Base-by-base conservation (phyloP, 2,888 invertebrate genomes). In the Drosophila ezoana region DNA sequence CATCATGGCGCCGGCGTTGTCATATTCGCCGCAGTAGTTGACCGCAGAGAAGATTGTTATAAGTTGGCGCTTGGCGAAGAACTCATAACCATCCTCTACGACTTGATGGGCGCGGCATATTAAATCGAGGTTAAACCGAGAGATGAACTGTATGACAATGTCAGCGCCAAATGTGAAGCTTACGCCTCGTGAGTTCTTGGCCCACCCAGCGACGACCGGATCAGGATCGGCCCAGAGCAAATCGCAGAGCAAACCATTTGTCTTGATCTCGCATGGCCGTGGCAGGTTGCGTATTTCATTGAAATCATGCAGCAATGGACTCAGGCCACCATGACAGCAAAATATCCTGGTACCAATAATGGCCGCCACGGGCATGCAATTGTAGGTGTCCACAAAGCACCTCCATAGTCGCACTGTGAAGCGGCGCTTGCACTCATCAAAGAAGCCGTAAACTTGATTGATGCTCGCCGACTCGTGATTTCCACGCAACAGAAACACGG, bases 101-200 rank as follows among this genome's bases (percentile, higher is more conserved):
- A 99, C 99, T 94, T 99, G 99, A 94, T 99, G 99, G 81, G 99
- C 99, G 90, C 99, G 96, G 93, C 99, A 99, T 93, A 99, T 99
- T 93, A 99, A 95, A 94, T 99, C 99, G n/a, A 74, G 60, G 0
- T 68, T 54, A 23, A 64, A 74, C 1, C 69, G 74, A 4, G 28
- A 0, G 3, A 99, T 94, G 94, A 99, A 99, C 94, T 99, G 99
- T 90, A 97, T 96, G 40, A 99, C 99, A 87, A 99, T 98, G 94
- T 99, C 99, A 40, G 98, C 97, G 89, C 99, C 99, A 93, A 99
- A 99, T 13, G 99, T 99, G 93, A 99, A 99, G 90, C 98, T 98
- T 81, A 99, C 99, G 58, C 99, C 99, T 90, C 99, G 95, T 92
- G 99, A 99, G 92, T 99, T 99, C 93, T 99, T 99, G 57, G 98